Conservation (phyloP, 1,140 invertebrate genomes). For the Drosophila baimaii region DNA sequence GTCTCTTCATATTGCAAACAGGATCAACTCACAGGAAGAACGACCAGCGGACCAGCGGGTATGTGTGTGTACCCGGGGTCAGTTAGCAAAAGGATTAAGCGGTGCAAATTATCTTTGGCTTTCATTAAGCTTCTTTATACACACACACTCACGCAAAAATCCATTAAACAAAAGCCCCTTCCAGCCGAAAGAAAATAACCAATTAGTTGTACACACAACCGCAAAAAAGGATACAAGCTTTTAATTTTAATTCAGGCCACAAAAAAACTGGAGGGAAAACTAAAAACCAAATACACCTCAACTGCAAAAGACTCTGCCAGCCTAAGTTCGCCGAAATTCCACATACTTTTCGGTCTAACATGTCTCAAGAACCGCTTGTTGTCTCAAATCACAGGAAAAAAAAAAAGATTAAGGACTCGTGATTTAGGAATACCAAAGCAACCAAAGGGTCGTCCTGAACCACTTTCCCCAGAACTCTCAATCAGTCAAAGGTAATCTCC, state of each 20-base stretch:
- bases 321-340: background rate
- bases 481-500: conserved; percentile 10
- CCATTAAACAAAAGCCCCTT: conserved; percentile 10
- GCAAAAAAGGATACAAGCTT: background rate
- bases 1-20: conserved; percentile 13
- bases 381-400: background rate
- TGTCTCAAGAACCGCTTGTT: background rate
- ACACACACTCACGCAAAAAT: conserved; percentile 11
- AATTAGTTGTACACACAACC: conserved; percentile 18
- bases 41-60: background rate
- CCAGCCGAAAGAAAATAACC: conserved; percentile 5
- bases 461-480: background rate
- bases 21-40: background rate
- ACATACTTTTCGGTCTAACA: background rate
- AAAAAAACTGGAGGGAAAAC: conserved; percentile 5
- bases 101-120: conserved; percentile 36
- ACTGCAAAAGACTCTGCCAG: too few species aligned
- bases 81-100: conserved; percentile 36
- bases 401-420: background rate
- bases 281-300: background rate
- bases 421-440: conserved; percentile 1
- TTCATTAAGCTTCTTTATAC: conserved; percentile 21
- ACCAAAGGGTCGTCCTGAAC: background rate
- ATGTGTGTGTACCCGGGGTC: conserved; percentile 11
- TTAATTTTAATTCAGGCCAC: background rate